Percentiles rank a stretch among this genome's conserved stretches.
Evolutionary conservation across 2,888 invertebrate species (phyloP).

Genomic region (Rotaria magnacalcarata): DNA sequence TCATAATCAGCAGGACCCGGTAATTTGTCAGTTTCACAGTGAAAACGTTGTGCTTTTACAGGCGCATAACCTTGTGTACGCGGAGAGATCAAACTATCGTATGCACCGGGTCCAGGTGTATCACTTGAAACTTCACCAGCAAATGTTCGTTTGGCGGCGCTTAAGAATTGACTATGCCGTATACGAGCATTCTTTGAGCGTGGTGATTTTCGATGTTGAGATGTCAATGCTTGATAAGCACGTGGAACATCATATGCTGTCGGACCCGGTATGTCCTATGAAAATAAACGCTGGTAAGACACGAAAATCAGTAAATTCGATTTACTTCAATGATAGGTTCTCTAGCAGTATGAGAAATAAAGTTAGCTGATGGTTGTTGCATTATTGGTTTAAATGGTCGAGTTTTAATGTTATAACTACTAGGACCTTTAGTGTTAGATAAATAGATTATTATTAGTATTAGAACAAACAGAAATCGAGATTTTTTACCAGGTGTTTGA

Average conservation of each 20-base stretch:
- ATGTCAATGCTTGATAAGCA: slow-evolving; percentile 37
- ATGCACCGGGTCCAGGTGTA: slow-evolving; percentile 40
- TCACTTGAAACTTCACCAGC: background rate
- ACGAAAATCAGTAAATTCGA: background rate
- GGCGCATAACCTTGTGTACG: slow-evolving; percentile 17
- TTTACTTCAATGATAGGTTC: background rate
- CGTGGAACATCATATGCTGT: slow-evolving; percentile 43
- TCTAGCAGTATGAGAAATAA: slow-evolving; percentile 15
- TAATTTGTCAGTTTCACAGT: slow-evolving; percentile 48
- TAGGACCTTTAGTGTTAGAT: slow-evolving; percentile 42
- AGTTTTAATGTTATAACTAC: slow-evolving; percentile 46
- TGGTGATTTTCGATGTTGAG: slow-evolving; percentile 36
- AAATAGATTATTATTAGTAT: no score
- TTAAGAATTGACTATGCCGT: slow-evolving; percentile 37
- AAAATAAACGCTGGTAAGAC: background rate
- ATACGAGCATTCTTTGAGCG: slow-evolving; percentile 36
- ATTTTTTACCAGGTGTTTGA: slow-evolving; percentile 42
- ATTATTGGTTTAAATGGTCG: slow-evolving; percentile 36
- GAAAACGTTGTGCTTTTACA: slow-evolving; percentile 33
- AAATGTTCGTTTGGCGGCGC: slow-evolving; percentile 37
- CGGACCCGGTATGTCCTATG: slow-evolving; percentile 41
- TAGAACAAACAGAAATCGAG: background rate
- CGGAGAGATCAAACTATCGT: background rate
- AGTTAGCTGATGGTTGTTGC: slow-evolving; percentile 38
- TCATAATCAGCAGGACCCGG: slow-evolving; percentile 58